These are phyloP conservation scores for Heliothis peltigera DNA, from an alignment of 2,888 invertebrate genomes.

Conservation along the genomic window DNA sequence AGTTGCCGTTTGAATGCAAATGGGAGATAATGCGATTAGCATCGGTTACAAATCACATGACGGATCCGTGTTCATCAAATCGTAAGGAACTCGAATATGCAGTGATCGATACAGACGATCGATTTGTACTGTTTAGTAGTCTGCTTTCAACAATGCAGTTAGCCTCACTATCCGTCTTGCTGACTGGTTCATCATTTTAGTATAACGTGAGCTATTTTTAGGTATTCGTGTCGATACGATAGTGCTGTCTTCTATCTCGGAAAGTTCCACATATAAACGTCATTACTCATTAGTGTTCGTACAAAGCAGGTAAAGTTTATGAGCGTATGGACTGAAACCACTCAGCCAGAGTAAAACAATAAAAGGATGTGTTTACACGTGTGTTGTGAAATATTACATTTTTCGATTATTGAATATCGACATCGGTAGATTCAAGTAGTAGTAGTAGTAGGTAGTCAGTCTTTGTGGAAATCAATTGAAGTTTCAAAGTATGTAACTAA, in stretches of 20 bases:
- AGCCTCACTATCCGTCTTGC: background rate
- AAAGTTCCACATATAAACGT: slow-evolving; percentile 1
- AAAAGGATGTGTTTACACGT: background rate
- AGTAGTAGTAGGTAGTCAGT: too few relatives aligned
- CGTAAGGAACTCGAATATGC: slow-evolving; percentile 50
- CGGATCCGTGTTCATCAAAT: slow-evolving; percentile 52
- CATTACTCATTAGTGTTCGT: background rate
- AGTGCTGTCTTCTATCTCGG: slow-evolving; percentile 6
- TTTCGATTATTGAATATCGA: too few relatives aligned
- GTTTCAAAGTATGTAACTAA: too few relatives aligned
- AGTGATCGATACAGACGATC: slow-evolving; percentile 15
- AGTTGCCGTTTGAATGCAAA: slow-evolving; percentile 54
- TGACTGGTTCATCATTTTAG: background rate
- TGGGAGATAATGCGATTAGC: slow-evolving; percentile 56
- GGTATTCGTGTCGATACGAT: background rate
- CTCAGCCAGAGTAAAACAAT: background rate
- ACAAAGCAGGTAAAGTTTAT: background rate
- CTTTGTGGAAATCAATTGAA: too few relatives aligned
- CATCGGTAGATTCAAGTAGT: too few relatives aligned
- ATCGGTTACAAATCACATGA: slow-evolving; percentile 58
- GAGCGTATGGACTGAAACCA: background rate
- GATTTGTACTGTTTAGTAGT: slow-evolving; percentile 22
- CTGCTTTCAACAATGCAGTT: background rate
- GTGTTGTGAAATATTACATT: background rate
- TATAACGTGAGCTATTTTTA: background rate